Conservation (phyloP, 2,797 vertebrate genomes). For the Schizopygopsis malacanthus region DNA sequence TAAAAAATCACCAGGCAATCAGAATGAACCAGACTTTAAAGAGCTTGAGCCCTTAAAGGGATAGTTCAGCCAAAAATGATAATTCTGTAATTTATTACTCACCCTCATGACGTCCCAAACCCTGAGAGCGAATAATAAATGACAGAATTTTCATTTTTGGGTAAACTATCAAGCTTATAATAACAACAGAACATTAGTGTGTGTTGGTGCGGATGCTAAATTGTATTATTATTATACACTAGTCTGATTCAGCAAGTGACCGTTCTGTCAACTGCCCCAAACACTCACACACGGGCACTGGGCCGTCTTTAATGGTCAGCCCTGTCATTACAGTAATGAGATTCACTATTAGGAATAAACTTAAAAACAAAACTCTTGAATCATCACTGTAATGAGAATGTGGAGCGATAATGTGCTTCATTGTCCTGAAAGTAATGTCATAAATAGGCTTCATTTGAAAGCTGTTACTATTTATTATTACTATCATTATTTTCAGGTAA, state of each 20-base stretch:
- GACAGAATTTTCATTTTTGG: too few relatives aligned
- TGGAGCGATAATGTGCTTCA: neutral
- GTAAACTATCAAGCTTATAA: neutral
- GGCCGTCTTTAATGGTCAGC: neutral
- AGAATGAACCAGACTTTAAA: neutral
- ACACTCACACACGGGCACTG: neutral
- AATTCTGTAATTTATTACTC: too few relatives aligned
- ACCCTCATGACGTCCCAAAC: neutral
- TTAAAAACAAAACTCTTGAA: neutral
- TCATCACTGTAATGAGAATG: neutral
- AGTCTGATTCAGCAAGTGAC: neutral
- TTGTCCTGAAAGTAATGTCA: neutral
- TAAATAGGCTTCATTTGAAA: neutral
- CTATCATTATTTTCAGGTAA: neutral
- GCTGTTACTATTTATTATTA: neutral
- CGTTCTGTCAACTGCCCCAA: neutral
- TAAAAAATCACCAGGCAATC: neutral
- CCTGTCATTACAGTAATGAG: neutral
- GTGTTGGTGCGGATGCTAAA: neutral
- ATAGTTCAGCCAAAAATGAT: neutral
- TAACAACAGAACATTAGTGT: neutral
- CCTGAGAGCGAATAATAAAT: neutral
- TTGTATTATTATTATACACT: neutral
- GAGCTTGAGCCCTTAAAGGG: neutral
- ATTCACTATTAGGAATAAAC: conserved; percentile 1